Conservation (phyloP, 2,888 invertebrate species). For the Cryptocheilus praepositus region DNA sequence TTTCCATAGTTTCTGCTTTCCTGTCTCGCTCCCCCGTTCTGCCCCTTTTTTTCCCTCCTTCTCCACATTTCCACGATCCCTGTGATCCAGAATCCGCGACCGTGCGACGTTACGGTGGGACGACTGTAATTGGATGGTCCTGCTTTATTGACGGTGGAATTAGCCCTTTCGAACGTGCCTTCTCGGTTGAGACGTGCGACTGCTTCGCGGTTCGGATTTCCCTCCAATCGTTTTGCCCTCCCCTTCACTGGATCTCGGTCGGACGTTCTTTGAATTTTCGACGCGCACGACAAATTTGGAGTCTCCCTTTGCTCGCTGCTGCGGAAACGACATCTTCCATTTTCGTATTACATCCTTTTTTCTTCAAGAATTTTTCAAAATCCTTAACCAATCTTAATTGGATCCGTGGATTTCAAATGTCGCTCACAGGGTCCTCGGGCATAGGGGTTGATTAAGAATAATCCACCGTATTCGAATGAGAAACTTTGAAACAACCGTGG, state of each 20-base stretch:
- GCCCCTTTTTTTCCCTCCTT: slow-evolving; percentile 21
- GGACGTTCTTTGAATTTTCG: slow-evolving; percentile 64
- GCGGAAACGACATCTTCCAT: too few relatives aligned
- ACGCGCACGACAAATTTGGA: slow-evolving; percentile 49
- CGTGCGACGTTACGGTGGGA: slow-evolving; percentile 42
- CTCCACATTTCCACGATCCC: slow-evolving; percentile 24
- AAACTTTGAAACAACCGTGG: too few relatives aligned
- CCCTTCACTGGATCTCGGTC: slow-evolving; percentile 26
- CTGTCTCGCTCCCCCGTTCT: slow-evolving; percentile 5
- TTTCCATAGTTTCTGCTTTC: slow-evolving; percentile 2
- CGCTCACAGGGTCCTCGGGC: too few relatives aligned
- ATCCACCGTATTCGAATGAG: too few relatives aligned
- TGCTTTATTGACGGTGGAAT: slow-evolving; percentile 57
- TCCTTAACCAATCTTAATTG: too few relatives aligned
- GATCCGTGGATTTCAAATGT: too few relatives aligned
- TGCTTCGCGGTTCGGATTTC: slow-evolving; percentile 34
- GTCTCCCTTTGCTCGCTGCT: too few relatives aligned
- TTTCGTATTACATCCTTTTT: too few relatives aligned
- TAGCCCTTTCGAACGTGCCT: slow-evolving; percentile 49
- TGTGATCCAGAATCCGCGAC: slow-evolving; percentile 39
- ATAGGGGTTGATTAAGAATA: too few relatives aligned
- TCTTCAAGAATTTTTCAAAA: too few relatives aligned
- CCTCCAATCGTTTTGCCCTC: slow-evolving; percentile 29
- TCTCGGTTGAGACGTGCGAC: slow-evolving; percentile 32
- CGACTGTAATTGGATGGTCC: slow-evolving; percentile 56